A percentile compares a stretch with the other conserved stretches of the same genome.
phyloP scores from a whole-genome alignment of 2,113 vertebrate genomes.

The Hypomesus transpacificus region DNA sequence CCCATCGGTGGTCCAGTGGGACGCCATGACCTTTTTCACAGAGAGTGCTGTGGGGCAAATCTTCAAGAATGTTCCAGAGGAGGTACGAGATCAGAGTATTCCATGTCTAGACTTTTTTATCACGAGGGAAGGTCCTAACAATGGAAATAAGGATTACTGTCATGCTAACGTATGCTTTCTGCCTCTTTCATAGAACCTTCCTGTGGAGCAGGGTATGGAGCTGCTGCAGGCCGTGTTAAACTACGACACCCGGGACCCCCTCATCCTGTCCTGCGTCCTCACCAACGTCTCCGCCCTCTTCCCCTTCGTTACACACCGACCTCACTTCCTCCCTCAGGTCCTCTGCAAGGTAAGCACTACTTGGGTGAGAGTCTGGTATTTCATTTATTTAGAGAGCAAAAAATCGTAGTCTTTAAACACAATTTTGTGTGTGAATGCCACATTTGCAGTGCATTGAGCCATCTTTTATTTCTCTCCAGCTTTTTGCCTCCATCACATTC shows the following conservation, averaged over 20 bases:
- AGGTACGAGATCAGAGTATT: constrained; percentile 65
- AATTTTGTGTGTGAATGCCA: not conserved
- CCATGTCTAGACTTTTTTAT: too few species aligned
- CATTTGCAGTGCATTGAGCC: not conserved
- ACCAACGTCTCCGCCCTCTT: constrained; percentile 90
- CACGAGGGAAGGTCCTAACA: too few species aligned
- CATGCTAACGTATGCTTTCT: not conserved
- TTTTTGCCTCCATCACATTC: constrained; percentile 88
- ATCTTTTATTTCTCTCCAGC: constrained; percentile 65
- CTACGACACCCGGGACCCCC: constrained; percentile 89
- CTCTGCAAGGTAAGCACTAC: constrained; percentile 81
- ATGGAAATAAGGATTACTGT: too few species aligned
- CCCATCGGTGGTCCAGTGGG: constrained; percentile 89
- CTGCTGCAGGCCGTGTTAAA: constrained; percentile 84
- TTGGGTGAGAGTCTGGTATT: too few species aligned
- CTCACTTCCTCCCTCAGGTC: constrained; percentile 81
- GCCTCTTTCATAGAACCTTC: constrained; percentile 73
- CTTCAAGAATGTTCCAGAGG: constrained; percentile 83
- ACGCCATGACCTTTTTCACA: constrained; percentile 92
- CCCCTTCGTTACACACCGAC: constrained; percentile 82
- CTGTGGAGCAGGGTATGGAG: constrained; percentile 83
- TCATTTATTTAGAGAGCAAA: too few species aligned
- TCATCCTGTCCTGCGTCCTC: constrained; percentile 91
- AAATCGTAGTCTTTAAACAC: too few species aligned
- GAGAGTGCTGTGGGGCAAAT: constrained; percentile 86